phyloP scores from a whole-genome alignment of 2,113 vertebrate genomes.

The Prochilodus magdalenae region DNA sequence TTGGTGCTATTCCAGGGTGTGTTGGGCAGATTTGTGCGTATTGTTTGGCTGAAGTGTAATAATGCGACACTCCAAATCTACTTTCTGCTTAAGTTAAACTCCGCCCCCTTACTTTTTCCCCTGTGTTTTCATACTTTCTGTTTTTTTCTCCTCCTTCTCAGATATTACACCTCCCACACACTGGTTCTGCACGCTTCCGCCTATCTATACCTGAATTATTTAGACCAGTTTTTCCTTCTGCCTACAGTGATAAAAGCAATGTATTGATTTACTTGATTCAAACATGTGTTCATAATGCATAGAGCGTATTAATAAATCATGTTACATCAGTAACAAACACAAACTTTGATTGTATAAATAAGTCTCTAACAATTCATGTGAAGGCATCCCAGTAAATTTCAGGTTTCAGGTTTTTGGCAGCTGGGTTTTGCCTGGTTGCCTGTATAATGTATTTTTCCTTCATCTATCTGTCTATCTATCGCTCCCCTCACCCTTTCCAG shows the following conservation, averaged over 20 bases:
- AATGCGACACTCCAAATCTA: background rate
- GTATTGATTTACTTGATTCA: background rate
- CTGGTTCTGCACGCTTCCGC: too few relatives aligned
- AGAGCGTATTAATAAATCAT: too few relatives aligned
- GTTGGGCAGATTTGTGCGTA: conserved; percentile 13
- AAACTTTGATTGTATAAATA: too few relatives aligned
- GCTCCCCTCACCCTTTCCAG: background rate
- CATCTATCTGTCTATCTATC: background rate
- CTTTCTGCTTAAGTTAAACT: background rate
- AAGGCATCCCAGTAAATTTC: too few relatives aligned
- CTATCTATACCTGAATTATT: conserved; percentile 11
- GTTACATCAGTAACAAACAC: too few relatives aligned
- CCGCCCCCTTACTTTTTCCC: background rate
- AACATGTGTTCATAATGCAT: too few relatives aligned
- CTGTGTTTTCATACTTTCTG: background rate
- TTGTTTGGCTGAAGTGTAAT: conserved; percentile 17
- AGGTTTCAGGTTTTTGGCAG: too few relatives aligned
- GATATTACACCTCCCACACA: background rate
- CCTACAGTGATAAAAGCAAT: background rate
- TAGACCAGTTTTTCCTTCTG: background rate
- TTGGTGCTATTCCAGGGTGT: background rate
- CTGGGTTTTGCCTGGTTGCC: too few relatives aligned
- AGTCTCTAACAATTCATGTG: too few relatives aligned
- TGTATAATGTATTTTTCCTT: background rate
- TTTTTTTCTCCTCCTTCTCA: conserved; percentile 7